These are phyloP conservation scores for Agrypnia vestita DNA, from an alignment of 1,140 invertebrate species.

Conservation along the genomic window DNA sequence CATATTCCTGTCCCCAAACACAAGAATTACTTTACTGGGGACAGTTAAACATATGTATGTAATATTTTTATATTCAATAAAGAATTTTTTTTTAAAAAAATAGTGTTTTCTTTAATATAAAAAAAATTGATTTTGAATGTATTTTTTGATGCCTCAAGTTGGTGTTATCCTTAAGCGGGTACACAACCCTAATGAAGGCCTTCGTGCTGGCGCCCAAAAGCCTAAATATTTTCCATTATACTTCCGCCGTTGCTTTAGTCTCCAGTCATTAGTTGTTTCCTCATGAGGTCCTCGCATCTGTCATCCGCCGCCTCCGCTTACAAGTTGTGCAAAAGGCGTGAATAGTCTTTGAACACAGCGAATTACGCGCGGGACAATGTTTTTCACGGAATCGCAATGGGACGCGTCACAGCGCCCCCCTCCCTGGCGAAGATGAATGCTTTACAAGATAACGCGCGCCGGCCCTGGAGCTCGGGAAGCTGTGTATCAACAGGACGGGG, in stretches of 20 bases:
- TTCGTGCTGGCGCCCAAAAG: neutral
- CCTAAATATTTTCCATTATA: conserved; percentile 18
- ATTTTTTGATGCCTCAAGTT: too few relatives aligned
- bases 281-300: conserved; percentile 23
- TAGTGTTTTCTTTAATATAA: too few relatives aligned
- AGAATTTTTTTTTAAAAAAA: too few relatives aligned
- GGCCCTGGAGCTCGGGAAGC: conserved; percentile 16
- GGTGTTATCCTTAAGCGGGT: too few relatives aligned
- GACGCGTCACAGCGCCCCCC: conserved; percentile 2
- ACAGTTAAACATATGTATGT: too few relatives aligned
- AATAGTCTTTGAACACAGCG: conserved; percentile 37
- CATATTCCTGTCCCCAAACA: too few relatives aligned
- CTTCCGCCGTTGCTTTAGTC: conserved; percentile 1
- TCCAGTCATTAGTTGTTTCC: conserved; percentile 29
- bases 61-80: too few relatives aligned
- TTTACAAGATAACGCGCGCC: conserved; percentile 31
- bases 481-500: conserved; percentile 16
- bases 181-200: too few relatives aligned
- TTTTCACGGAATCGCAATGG: conserved; percentile 19
- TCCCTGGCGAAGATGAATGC: conserved; percentile 6
- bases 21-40: too few relatives aligned
- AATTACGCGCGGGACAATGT: conserved; percentile 6
- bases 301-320: conserved; percentile 11
- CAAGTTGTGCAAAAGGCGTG: conserved; percentile 7
- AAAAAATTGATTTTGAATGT: too few relatives aligned